Percentiles rank a stretch among this genome's conserved stretches.
Evolutionary conservation across 2,888 invertebrate genomes (phyloP).

Genomic region (Aspidiotus rigidus): DNA sequence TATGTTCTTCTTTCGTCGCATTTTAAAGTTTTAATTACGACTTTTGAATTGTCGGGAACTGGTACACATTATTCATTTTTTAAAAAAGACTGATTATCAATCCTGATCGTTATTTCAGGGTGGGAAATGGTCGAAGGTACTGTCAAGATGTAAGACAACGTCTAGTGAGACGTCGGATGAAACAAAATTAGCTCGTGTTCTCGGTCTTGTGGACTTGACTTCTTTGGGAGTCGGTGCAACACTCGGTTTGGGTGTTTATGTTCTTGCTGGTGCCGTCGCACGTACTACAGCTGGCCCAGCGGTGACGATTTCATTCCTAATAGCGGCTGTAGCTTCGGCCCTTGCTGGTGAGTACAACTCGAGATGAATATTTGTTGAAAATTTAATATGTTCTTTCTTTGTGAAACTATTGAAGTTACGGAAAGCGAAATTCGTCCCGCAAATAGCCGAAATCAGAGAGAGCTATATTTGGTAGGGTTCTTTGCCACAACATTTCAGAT

Average conservation of each 20-base stretch:
- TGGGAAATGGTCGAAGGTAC: conserved; percentile 1
- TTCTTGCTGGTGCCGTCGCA: conserved; percentile 82
- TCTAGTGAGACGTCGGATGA: conserved; percentile 37
- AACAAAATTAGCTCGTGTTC: conserved; percentile 53
- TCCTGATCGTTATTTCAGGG: neutral
- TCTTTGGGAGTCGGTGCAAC: conserved; percentile 80
- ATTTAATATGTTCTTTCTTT: neutral
- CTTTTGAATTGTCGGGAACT: too few species aligned
- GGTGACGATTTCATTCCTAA: conserved; percentile 78
- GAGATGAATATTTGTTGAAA: neutral
- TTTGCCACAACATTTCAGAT: too few species aligned
- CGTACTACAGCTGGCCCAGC: conserved; percentile 81
- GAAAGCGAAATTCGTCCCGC: too few species aligned
- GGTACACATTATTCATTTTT: too few species aligned
- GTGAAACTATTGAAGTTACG: too few species aligned
- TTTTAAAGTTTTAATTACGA: too few species aligned
- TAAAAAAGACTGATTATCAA: too few species aligned
- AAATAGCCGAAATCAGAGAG: too few species aligned
- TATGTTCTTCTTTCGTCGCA: too few species aligned
- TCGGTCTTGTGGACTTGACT: conserved; percentile 74
- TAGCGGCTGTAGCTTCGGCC: conserved; percentile 85
- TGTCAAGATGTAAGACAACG: conserved; percentile 44
- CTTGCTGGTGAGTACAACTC: conserved; percentile 62
- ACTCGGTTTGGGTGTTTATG: conserved; percentile 89
- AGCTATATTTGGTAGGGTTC: too few species aligned